These are phyloP conservation scores for Pithys albifrons DNA, from an alignment of 2,113 vertebrate genomes.

Conservation along the genomic window DNA sequence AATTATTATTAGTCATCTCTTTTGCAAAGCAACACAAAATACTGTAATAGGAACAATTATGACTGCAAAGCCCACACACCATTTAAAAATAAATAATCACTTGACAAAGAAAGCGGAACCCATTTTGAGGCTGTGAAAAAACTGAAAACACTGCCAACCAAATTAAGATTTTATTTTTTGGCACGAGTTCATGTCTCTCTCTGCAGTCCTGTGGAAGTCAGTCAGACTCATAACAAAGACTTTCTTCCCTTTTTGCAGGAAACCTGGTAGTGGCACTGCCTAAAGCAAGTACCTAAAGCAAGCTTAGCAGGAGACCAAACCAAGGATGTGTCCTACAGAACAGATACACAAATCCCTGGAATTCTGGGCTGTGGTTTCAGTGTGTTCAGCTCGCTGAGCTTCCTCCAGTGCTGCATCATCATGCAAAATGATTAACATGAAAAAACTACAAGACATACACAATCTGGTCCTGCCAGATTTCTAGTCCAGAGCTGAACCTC, in stretches of 20 bases:
- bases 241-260: background rate
- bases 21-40: background rate
- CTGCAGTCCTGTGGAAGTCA: background rate
- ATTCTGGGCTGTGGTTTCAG: background rate
- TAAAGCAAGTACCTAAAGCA: background rate
- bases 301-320: background rate
- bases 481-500: background rate
- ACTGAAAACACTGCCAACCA: background rate
- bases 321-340: background rate
- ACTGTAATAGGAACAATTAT: background rate
- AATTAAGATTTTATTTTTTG: background rate
- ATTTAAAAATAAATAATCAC: background rate
- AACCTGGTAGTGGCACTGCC: background rate
- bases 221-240: background rate
- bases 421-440: background rate
- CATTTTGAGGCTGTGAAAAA: background rate
- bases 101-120: background rate
- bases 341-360: rapidly evolving
- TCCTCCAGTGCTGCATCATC: background rate
- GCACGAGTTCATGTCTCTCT: background rate
- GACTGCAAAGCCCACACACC: background rate
- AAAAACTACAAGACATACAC: background rate
- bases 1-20: background rate
- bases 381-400: background rate
- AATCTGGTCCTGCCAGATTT: background rate